Conservation (phyloP, 1,140 invertebrate genomes). For the Cotesia typhae region DNA sequence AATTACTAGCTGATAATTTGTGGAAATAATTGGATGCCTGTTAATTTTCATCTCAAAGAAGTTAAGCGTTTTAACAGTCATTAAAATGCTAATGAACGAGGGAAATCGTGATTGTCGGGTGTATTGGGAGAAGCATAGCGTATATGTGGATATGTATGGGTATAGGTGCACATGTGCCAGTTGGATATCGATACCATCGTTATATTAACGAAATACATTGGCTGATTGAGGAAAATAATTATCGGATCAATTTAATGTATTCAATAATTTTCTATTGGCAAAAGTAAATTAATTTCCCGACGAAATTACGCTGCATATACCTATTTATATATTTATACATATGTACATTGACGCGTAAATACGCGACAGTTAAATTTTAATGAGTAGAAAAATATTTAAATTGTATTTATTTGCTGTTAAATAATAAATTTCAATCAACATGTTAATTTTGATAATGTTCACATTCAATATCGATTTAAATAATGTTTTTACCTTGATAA, state of each 20-base stretch:
- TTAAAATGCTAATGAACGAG: constrained; percentile 38
- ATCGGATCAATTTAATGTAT: too few species aligned
- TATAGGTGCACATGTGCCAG: neutral
- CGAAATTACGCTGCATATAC: too few species aligned
- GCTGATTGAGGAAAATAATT: too few species aligned
- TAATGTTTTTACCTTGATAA: neutral
- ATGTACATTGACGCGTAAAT: neutral
- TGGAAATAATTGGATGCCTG: constrained; percentile 34
- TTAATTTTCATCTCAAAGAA: constrained; percentile 32
- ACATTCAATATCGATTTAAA: constrained; percentile 19
- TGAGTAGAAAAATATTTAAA: neutral
- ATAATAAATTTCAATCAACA: constrained; percentile 19
- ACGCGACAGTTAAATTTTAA: neutral
- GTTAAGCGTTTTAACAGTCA: constrained; percentile 36
- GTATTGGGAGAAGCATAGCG: neutral
- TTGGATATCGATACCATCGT: neutral
- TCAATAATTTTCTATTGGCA: too few species aligned
- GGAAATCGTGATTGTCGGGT: too few species aligned
- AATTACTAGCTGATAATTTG: neutral
- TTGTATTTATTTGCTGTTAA: neutral
- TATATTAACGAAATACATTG: too few species aligned
- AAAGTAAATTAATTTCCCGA: too few species aligned
- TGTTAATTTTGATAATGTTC: constrained; percentile 22
- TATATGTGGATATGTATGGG: neutral
- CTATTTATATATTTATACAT: too few species aligned